Evolutionary conservation across 2,113 vertebrate species (phyloP).

Genomic region (human): DNA sequence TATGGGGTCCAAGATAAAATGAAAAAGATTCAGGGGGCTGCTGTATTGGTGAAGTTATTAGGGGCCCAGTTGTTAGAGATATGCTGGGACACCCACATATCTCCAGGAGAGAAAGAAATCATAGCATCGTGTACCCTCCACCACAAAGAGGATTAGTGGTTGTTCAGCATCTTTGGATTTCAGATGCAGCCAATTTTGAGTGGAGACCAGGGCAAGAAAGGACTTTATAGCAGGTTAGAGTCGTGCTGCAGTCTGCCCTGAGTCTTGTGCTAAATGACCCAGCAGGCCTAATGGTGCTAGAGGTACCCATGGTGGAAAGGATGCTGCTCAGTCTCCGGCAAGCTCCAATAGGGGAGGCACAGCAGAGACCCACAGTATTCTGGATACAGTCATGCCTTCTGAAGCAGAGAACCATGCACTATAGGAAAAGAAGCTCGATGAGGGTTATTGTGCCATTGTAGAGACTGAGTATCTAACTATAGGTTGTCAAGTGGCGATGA

Average conservation of each 20-base stretch:
- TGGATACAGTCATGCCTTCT: background rate
- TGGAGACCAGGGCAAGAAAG: background rate
- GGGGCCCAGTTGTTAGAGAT: background rate
- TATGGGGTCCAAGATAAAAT: background rate
- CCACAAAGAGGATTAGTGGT: background rate
- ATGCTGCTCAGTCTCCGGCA: background rate
- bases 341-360: background rate
- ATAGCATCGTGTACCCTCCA: background rate
- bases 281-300: background rate
- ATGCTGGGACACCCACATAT: background rate
- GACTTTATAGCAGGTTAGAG: background rate
- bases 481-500: background rate
- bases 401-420: background rate
- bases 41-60: background rate
- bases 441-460: too few species aligned
- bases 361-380: background rate
- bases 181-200: background rate
- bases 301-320: background rate
- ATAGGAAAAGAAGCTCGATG: background rate
- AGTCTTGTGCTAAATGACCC: background rate
- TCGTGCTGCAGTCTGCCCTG: background rate
- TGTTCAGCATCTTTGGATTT: background rate
- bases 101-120: background rate
- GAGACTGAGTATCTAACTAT: background rate
- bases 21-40: background rate